Evolutionary conservation across 2,113 vertebrate species (phyloP), one percentile per base, ranked within the genome.

Genomic region (Oncorhynchus mykiss): DNA sequence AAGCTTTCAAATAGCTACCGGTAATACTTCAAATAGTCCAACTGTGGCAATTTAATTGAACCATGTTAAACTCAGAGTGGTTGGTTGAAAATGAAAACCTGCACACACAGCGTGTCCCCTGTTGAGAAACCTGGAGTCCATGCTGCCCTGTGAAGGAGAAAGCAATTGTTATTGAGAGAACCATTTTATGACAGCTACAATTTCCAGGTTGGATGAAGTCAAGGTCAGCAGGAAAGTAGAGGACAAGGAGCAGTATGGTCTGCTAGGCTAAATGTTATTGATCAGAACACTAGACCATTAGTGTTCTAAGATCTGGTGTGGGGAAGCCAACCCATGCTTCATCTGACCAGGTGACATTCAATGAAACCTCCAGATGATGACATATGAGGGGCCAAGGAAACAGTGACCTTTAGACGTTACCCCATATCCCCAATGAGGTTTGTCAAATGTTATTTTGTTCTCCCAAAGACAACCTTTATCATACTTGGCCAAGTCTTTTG

Each of bases 301-400:
- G 80, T 88, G 83, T 88, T 80, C 67, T 20, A 59, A 9, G 62
- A 62, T 48, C 70, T 48, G 31, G 34, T 78, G 70, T 71, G 24
- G 73, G 49, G 62, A 27, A 27, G 66, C 20, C 67, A 39, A 69
- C 18, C 71, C 49, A 22, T 80, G 76, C 80, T 83, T 74, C 66
- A 72, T 77, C 68, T 71, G 82, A 83, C 77, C 88, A 80, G 76
- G 71, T 82, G 87, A 89, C 75, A 64, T 76, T 75, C 74, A 24
- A 34, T 64, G 80, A 76, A 76, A 75, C 71, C 68, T 75, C 77
- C 77, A 87, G 88, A 90, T 87, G 78, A 89, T 86, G 87, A 91
- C 79, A 82, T 85, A 88, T 88, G 89, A 88, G 81, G 59, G 70
- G 69, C 71, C 39, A 79, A 74, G 65, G 64, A 65, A 73, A 68